Evolutionary conservation across 2,888 invertebrate species (phyloP).

Genomic region (Eumerus sabulonum): DNA sequence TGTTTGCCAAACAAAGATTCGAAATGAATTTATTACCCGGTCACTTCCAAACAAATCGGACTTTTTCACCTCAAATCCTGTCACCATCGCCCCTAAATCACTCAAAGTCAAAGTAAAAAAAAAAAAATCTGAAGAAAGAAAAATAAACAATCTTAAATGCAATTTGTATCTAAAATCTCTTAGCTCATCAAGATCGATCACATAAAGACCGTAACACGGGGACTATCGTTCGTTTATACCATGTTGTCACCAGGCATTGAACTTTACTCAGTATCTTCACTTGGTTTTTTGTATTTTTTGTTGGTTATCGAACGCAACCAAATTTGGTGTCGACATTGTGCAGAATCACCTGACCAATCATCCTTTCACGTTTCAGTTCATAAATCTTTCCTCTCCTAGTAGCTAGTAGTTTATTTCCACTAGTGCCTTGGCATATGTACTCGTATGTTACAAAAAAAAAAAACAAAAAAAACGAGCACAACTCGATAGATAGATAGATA

Average conservation of each 20-base stretch:
- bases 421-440: no score
- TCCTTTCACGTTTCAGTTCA: constrained; percentile 57
- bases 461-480: constrained; percentile 19
- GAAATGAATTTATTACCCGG: constrained; percentile 42
- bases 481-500: no score
- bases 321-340: constrained; percentile 64
- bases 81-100: constrained; percentile 57
- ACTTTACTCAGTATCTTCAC: neutral
- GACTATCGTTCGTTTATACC: no score
- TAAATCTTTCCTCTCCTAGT: constrained; percentile 43
- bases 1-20: neutral
- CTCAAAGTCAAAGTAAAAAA: constrained; percentile 40
- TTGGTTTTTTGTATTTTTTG: constrained; percentile 1
- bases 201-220: constrained; percentile 4
- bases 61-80: constrained; percentile 21
- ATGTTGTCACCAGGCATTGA: constrained; percentile 16
- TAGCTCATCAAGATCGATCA: constrained; percentile 13
- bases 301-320: constrained; percentile 25
- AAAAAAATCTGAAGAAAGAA: no score
- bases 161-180: constrained; percentile 60
- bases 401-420: neutral
- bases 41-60: constrained; percentile 23
- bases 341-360: constrained; percentile 65
- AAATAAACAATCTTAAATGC: neutral
- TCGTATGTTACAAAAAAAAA: constrained; percentile 8